These are phyloP conservation scores for Leptobrachium leishanense DNA, from an alignment of 2,113 vertebrate genomes.

Conservation along the genomic window DNA sequence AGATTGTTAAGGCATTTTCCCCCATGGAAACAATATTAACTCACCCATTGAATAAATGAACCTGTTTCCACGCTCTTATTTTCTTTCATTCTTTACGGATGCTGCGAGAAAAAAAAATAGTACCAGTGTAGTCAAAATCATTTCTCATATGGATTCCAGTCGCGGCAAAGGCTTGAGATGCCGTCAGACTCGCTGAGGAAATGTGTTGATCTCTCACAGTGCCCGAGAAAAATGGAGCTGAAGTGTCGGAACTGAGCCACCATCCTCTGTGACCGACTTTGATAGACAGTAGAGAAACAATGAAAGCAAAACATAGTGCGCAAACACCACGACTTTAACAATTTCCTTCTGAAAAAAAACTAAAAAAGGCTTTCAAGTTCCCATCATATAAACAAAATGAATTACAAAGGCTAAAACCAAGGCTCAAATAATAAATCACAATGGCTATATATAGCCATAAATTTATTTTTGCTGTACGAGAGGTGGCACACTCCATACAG, in stretches of 20 bases:
- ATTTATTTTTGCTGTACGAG: neutral
- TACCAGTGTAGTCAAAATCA: neutral
- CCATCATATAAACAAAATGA: neutral
- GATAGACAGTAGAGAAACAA: neutral
- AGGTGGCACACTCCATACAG: neutral
- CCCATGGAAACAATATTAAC: neutral
- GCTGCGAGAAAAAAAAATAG: neutral
- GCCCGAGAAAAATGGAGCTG: slow-evolving; percentile 22
- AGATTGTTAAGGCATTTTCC: neutral
- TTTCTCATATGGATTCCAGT: neutral
- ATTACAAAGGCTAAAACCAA: neutral
- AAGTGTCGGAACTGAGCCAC: neutral
- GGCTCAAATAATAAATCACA: neutral
- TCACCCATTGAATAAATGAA: slow-evolving; percentile 21
- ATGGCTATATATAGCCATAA: neutral
- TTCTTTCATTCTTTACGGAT: neutral
- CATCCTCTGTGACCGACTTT: neutral
- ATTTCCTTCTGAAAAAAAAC: too few relatives aligned
- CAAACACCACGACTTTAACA: neutral
- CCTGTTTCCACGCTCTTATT: neutral
- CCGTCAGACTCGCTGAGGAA: slow-evolving; percentile 20
- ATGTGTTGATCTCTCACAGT: slow-evolving; percentile 25
- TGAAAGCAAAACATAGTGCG: neutral
- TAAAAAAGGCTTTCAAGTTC: too few relatives aligned
- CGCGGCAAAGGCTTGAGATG: slow-evolving; percentile 3